These are phyloP conservation scores for Oophaga sylvatica DNA, from an alignment of 2,797 vertebrate species.

Conservation along the genomic window DNA sequence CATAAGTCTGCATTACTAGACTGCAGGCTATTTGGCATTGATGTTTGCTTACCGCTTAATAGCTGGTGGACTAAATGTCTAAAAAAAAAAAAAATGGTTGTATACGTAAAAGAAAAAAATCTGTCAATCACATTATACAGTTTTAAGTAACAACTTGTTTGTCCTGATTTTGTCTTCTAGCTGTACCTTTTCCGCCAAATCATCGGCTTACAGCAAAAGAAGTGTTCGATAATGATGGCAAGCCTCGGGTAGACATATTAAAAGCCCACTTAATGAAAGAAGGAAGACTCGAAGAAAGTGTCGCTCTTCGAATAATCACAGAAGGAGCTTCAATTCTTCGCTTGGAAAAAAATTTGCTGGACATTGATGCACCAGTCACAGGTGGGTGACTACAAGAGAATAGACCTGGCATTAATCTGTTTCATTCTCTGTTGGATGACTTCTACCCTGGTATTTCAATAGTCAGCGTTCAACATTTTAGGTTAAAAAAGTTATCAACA, in stretches of 20 bases:
- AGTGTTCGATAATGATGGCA: conserved; percentile 96
- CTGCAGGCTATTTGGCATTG: not conserved
- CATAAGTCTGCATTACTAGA: not conserved
- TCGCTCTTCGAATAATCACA: conserved; percentile 92
- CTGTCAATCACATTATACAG: not conserved
- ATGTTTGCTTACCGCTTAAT: not conserved
- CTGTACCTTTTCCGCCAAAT: conserved; percentile 96
- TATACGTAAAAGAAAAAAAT: not conserved
- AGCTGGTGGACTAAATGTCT: too few species aligned
- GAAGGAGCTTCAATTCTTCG: conserved; percentile 93
- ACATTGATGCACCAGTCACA: conserved; percentile 97
- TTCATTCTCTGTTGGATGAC: not conserved
- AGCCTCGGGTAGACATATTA: conserved; percentile 95
- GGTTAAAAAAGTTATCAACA: not conserved
- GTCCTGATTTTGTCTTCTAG: conserved; percentile 70
- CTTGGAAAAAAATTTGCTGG: conserved; percentile 94
- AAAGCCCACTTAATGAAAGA: conserved; percentile 98
- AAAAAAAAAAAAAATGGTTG: not conserved
- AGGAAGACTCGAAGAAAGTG: conserved; percentile 92
- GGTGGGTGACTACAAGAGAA: conserved; percentile 73
- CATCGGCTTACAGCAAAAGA: conserved; percentile 96
- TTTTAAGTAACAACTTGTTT: not conserved
- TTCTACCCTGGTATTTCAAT: not conserved
- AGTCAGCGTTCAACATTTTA: not conserved
- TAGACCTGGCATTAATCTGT: not conserved